Evolutionary conservation across 1,140 invertebrate genomes (phyloP).

Genomic region (Octopus sinensis): DNA sequence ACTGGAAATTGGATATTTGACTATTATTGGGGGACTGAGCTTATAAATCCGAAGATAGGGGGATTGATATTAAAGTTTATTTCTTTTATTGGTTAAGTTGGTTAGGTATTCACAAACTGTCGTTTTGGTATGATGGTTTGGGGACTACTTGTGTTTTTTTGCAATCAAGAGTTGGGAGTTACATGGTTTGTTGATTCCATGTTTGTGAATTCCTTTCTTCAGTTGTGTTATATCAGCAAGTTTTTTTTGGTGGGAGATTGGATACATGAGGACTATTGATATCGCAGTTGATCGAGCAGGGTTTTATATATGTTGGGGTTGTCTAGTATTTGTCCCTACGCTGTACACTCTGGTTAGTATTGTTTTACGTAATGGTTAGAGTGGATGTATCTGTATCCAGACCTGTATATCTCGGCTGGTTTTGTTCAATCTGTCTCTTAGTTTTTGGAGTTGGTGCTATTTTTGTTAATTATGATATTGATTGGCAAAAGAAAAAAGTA

Average conservation of each 20-base stretch:
- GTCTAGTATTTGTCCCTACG: constrained; percentile 62
- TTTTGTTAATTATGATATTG: no score
- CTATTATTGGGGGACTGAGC: constrained; percentile 65
- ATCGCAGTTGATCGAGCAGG: constrained; percentile 65
- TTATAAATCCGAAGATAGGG: no score
- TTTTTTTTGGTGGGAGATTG: constrained; percentile 67
- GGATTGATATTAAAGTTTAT: no score
- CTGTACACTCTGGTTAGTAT: constrained; percentile 62
- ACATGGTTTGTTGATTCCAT: constrained; percentile 58
- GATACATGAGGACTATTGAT: constrained; percentile 66
- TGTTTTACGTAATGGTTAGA: no score
- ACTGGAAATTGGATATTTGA: constrained; percentile 59
- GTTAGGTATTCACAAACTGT: constrained; percentile 58
- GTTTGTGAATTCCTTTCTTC: constrained; percentile 56
- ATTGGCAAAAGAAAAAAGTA: no score
- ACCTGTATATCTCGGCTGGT: no score
- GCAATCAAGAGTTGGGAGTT: constrained; percentile 57
- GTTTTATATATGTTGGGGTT: constrained; percentile 65
- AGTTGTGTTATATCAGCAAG: constrained; percentile 62
- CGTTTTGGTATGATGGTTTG: constrained; percentile 65
- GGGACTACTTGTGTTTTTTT: constrained; percentile 60
- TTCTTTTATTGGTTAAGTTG: constrained; percentile 53
- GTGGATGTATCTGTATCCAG: no score
- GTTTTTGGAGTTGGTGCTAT: no score
- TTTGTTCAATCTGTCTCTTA: no score